Evolutionary conservation across 2,797 vertebrate genomes (phyloP).

Genomic region (Acrocephalus scirpaceus): DNA sequence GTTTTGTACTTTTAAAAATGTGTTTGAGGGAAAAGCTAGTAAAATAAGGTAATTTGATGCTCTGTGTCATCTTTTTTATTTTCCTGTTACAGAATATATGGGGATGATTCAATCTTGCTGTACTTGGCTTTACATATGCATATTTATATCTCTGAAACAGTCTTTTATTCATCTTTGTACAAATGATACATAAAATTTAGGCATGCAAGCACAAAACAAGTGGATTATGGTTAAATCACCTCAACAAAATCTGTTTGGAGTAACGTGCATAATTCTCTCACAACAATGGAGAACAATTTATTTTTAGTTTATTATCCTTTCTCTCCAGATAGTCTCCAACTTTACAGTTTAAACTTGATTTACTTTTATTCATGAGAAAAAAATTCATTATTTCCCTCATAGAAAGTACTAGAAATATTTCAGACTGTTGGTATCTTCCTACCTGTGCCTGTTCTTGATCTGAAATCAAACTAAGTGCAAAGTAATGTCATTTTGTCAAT

Average conservation of each 20-base stretch:
- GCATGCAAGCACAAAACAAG: conserved; percentile 1
- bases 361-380: neutral
- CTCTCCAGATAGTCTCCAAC: neutral
- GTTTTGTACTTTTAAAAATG: conserved; percentile 60
- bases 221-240: conserved; percentile 3
- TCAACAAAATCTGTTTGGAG: neutral
- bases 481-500: neutral
- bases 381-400: neutral
- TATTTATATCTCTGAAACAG: conserved; percentile 55
- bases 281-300: neutral
- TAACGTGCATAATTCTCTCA: neutral
- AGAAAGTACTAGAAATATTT: neutral
- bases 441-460: neutral
- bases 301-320: conserved; percentile 37
- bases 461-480: neutral
- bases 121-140: conserved; percentile 54
- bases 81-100: conserved; percentile 54
- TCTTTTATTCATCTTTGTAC: conserved; percentile 28
- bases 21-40: conserved; percentile 44
- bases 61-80: conserved; percentile 65
- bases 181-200: conserved; percentile 33
- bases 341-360: neutral
- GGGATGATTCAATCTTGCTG: conserved; percentile 62
- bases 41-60: conserved; percentile 69
- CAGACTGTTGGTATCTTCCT: neutral